Evolutionary conservation across 2,888 invertebrate genomes (phyloP), one percentile per base, ranked within the genome.

Genomic region (Ommatoiulus sabulosus): DNA sequence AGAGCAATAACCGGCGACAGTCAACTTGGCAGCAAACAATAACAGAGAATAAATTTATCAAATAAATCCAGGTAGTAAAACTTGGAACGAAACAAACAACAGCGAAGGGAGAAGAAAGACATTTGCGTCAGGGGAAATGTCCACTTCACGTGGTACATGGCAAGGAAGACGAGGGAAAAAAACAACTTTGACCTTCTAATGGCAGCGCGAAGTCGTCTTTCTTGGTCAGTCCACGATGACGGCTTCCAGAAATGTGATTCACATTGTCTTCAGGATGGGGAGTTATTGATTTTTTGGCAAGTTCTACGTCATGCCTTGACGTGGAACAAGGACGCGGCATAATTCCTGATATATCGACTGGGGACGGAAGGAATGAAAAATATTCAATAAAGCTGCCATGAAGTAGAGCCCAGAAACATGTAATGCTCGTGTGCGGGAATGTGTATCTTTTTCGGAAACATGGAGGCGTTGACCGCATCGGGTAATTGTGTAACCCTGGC

Each of bases 331-430:
- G 72, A 2, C 7, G 24, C 24, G 6, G 20, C 72, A 72, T 72
- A 72, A 72, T 72, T 20, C 24, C 72, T 72, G 72, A 72, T 72
- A 24, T 20, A 72, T 72, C 20, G 72, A 72, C 20, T 72, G 20
- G 24, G 72, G 72, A 72, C 72, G 72, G 72, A 72, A 72, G 72
- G 72, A 20, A 72, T 72, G 72, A 24, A 72, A 72, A 20, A 72
- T 72, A 72, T 72, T 72, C 72, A 72, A 72, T 72, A 72, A 72
- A 72, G 20, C 72, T 72, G 20, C 72, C 72, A 72, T 17, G 72
- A 72, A 72, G 24, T 72, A 17, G n/a, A 72, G 20, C 3, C 17
- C 17, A 57, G 57, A 48, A 48, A 3, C 48, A 15, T 12, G 10
- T 15, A 6, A n/a, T 57, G 20, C 1, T 72, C 20, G 5, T 15